These are phyloP conservation scores for Brenthis hecate DNA, from an alignment of 2,888 invertebrate genomes.

Conservation along the genomic window DNA sequence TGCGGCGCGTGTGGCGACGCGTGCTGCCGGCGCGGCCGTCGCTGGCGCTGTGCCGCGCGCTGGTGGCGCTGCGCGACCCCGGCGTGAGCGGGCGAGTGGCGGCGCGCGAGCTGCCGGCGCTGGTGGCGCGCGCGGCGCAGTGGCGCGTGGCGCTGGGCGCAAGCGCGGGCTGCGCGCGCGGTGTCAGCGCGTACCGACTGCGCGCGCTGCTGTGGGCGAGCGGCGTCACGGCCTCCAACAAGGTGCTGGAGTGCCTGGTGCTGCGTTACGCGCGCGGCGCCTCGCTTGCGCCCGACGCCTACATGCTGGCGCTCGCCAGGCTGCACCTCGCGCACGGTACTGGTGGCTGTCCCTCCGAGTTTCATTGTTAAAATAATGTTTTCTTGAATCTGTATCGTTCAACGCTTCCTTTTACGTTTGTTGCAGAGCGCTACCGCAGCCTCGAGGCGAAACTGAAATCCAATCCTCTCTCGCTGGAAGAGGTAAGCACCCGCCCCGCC, in stretches of 20 bases:
- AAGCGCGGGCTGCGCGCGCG: constrained; percentile 82
- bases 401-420: constrained; percentile 23
- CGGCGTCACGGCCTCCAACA: constrained; percentile 86
- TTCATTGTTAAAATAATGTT: no score
- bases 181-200: constrained; percentile 77
- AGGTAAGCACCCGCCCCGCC: constrained; percentile 68
- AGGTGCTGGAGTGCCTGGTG: constrained; percentile 87
- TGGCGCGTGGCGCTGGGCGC: constrained; percentile 64
- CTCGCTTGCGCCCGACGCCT: constrained; percentile 31
- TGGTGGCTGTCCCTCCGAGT: not conserved
- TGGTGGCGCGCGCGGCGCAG: constrained; percentile 84
- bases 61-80: constrained; percentile 86
- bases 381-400: not conserved
- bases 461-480: constrained; percentile 87
- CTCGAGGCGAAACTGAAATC: constrained; percentile 87
- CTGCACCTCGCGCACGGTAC: constrained; percentile 67
- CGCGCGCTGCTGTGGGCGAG: constrained; percentile 85
- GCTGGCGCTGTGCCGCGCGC: constrained; percentile 85
- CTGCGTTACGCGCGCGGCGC: constrained; percentile 82
- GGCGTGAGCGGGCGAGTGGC: constrained; percentile 84
- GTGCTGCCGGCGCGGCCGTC: constrained; percentile 58
- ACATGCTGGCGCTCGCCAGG: constrained; percentile 39
- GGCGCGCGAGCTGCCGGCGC: constrained; percentile 80
- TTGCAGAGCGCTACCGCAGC: constrained; percentile 86
- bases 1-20: constrained; percentile 79